These are phyloP conservation scores for Seriola aureovittata DNA, from an alignment of 2,113 vertebrate species.

Conservation along the genomic window DNA sequence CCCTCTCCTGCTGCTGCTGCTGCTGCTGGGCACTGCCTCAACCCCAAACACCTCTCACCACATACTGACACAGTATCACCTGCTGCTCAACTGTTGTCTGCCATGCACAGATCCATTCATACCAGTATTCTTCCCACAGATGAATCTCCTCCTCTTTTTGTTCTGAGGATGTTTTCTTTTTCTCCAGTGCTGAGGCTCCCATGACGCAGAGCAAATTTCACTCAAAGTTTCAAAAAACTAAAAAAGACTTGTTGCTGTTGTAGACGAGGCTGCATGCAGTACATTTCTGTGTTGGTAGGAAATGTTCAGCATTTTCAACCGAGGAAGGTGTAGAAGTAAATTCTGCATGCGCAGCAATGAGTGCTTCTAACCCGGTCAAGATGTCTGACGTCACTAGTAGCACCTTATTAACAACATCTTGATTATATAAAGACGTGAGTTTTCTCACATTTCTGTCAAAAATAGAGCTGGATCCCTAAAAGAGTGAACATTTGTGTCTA, in stretches of 20 bases:
- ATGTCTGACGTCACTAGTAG: conserved; percentile 43
- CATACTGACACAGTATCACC: conserved; percentile 31
- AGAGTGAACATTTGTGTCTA: conserved; percentile 45
- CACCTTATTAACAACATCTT: conserved; percentile 56
- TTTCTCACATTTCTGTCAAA: conserved; percentile 2
- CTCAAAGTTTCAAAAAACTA: conserved; percentile 11
- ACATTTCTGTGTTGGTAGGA: conserved; percentile 3
- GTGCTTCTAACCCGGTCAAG: conserved; percentile 25
- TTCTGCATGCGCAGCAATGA: conserved; percentile 34
- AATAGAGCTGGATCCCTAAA: conserved; percentile 43
- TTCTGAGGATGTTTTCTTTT: not conserved
- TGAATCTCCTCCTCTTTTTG: conserved; percentile 10
- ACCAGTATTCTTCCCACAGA: conserved; percentile 49
- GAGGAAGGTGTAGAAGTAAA: conserved; percentile 26
- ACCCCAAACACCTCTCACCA: not conserved
- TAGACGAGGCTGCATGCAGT: conserved; percentile 50
- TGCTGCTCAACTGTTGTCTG: conserved; percentile 35
- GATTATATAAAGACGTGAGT: conserved; percentile 12
- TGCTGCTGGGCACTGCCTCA: not conserved
- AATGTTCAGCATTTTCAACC: conserved; percentile 7
- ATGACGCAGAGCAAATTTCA: conserved; percentile 6
- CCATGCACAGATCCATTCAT: conserved; percentile 27
- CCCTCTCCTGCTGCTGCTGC: conserved; percentile 33
- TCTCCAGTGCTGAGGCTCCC: not conserved
- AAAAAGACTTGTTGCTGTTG: conserved; percentile 36